A percentile compares a stretch with the other conserved stretches of the same genome.
These are phyloP conservation scores for Mionectes olivaceus DNA, from an alignment of 2,797 vertebrate species.

Conservation along the genomic window DNA sequence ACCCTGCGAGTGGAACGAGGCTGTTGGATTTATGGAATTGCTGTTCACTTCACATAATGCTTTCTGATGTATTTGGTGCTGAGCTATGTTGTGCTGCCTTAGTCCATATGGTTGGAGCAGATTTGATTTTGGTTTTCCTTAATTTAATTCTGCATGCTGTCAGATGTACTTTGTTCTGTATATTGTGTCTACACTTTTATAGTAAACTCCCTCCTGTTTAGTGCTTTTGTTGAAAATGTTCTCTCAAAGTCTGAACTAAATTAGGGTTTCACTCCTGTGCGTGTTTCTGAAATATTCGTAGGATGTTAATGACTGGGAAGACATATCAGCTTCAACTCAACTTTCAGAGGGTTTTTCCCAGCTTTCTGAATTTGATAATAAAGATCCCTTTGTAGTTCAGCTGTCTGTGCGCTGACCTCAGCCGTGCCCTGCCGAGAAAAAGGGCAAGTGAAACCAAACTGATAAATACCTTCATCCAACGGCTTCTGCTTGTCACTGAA, in stretches of 20 bases:
- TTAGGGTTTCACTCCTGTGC: background rate
- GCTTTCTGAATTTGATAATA: background rate
- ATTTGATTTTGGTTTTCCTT: constrained; percentile 67
- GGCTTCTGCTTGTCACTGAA: background rate
- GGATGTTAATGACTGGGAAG: constrained; percentile 16
- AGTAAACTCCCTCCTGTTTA: constrained; percentile 48
- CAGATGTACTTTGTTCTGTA: constrained; percentile 60
- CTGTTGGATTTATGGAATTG: constrained; percentile 43
- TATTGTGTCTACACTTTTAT: constrained; percentile 46
- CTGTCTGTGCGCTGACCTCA: background rate
- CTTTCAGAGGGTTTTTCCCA: background rate
- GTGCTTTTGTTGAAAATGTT: constrained; percentile 27
- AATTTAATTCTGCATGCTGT: constrained; percentile 65
- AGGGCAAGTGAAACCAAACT: background rate
- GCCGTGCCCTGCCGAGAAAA: background rate
- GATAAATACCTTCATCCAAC: background rate
- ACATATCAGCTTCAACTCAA: background rate
- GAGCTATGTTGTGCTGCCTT: constrained; percentile 57
- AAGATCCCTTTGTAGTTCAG: background rate
- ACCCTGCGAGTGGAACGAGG: background rate
- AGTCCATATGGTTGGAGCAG: constrained; percentile 63
- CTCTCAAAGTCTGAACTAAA: constrained; percentile 4
- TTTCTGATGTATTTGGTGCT: constrained; percentile 60
- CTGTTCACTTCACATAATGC: constrained; percentile 57
- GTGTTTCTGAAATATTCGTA: background rate